Conservation (phyloP, 1,140 invertebrate species). For the Gerris buenoi region DNA sequence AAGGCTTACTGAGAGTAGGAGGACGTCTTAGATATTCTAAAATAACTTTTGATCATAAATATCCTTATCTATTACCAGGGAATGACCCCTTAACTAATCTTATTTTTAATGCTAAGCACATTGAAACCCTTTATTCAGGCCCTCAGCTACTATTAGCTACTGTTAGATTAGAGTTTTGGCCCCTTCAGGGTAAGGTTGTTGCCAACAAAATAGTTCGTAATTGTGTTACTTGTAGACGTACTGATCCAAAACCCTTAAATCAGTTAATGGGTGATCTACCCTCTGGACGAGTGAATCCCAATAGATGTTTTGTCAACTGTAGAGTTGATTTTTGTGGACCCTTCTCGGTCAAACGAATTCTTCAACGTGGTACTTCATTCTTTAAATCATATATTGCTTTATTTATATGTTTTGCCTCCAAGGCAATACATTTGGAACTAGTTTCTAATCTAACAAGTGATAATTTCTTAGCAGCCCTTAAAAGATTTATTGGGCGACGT, state of each 20-base stretch:
- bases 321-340: constrained; percentile 11
- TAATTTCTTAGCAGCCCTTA: constrained; percentile 20
- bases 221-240: constrained; percentile 13
- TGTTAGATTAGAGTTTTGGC: constrained; percentile 13
- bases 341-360: constrained; percentile 5
- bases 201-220: constrained; percentile 5
- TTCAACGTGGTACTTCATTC: neutral
- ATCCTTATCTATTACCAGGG: no score
- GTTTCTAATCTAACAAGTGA: constrained; percentile 20
- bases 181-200: constrained; percentile 3
- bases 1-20: no score
- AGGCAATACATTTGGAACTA: constrained; percentile 24
- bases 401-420: constrained; percentile 23
- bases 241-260: neutral
- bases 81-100: no score
- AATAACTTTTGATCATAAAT: no score
- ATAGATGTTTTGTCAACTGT: constrained; percentile 11
- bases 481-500: constrained; percentile 21
- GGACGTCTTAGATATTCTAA: no score
- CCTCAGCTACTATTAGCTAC: constrained; percentile 15
- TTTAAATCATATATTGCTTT: constrained; percentile 14
- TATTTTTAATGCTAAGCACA: no score
- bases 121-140: constrained; percentile 22
- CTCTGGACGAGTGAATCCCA: constrained; percentile 6
- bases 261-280: constrained; percentile 18